Evolutionary conservation across 64 coral and sea anemone genomes (phyloP), one percentile per base, ranked within the genome.

Genomic region (Montipora efflorescens): DNA sequence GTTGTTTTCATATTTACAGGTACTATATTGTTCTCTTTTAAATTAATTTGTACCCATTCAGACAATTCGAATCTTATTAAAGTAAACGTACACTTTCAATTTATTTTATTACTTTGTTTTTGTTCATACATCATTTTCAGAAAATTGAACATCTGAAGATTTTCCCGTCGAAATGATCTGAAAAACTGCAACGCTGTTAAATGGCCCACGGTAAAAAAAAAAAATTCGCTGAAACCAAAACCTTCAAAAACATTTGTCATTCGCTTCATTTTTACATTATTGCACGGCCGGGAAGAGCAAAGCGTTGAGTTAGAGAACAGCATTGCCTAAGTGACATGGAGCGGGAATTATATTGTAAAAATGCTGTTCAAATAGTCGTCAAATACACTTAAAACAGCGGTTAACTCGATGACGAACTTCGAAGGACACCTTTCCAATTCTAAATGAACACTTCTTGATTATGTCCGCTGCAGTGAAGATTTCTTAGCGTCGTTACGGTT

Each of bases 141-240:
- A 49, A 8, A 43, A 71, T 48, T 6, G 66, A 67, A 71, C 82
- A 86, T 86, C 64, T 86, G 82, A 86, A 18, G 71, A n/a, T 48
- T 85, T 86, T 86, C 82, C 82, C 82, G 72, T 70, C 82, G 82
- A 86, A 86, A 86, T 73, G 21, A 86, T 50, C 67, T 86, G 50
- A 49, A 71, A 86, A 18, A n/a, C 19, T 72, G 61, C 3, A 84
- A 19, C 61, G 44, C 61, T 14, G 8, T 57, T 66, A 67, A 67
- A 84, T 67, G 67, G 67, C 21, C 81, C 36, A 15, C 44, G 13
- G 22, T 84, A 84, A 36, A 36, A 36, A 36, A 36, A 36, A 36
- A 36, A 36, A 36, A 36, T 57, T 57, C 5, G 66, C 46, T 72
- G 46, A 45, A 68, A 86, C 71, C 82, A 52, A 86, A 50, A 20